phyloP scores from a whole-genome alignment of 2,888 invertebrate genomes.

The Steinernema hermaphroditum region DNA sequence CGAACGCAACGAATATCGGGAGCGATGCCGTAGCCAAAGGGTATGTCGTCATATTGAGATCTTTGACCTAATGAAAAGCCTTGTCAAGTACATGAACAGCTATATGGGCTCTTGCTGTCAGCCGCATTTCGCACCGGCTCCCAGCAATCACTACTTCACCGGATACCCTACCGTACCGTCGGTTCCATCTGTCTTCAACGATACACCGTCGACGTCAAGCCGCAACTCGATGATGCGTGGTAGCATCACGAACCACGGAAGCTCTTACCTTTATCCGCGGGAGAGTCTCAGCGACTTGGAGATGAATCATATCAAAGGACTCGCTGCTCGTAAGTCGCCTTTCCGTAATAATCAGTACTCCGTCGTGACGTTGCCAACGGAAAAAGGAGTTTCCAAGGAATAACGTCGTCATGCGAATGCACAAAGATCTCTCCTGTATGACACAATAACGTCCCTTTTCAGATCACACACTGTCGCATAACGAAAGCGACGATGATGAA shows the following conservation, averaged over 20 bases:
- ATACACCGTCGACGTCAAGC: conserved; percentile 20
- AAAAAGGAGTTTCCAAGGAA: too few species aligned
- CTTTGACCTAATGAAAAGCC: background rate
- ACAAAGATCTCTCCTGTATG: background rate
- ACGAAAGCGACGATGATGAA: conserved; percentile 26
- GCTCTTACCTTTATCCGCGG: background rate
- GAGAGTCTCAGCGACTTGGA: conserved; percentile 24
- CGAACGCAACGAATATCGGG: conserved; percentile 13
- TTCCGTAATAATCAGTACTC: background rate
- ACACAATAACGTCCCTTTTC: background rate
- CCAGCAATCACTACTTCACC: background rate
- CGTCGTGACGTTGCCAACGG: too few species aligned
- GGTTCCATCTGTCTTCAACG: conserved; percentile 2
- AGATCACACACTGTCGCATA: conserved; percentile 18
- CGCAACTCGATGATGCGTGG: background rate
- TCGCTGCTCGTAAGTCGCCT: background rate
- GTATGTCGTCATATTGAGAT: background rate
- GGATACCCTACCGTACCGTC: background rate
- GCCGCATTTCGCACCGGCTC: conserved; percentile 16
- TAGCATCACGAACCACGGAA: background rate
- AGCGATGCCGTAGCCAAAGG: background rate
- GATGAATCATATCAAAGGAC: conserved; percentile 7
- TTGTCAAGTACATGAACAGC: background rate
- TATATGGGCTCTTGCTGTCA: background rate
- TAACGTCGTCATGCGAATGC: background rate